Base-by-base conservation (phyloP, 2,113 vertebrate genomes). In the Butastur rufipennis region DNA sequence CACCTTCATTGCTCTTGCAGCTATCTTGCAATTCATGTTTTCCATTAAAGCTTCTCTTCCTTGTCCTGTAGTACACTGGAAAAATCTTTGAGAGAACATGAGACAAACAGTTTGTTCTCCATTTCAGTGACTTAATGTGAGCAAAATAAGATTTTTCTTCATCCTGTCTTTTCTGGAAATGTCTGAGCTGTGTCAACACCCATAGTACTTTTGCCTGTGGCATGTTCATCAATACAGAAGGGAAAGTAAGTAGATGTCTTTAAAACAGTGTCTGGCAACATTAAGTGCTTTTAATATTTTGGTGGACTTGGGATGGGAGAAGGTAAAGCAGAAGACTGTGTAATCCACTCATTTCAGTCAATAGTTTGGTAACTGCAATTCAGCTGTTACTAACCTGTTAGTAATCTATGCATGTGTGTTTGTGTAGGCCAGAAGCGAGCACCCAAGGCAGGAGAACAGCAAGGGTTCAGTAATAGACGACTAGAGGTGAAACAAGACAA, bases 401-500 rank as follows among this genome's bases (percentile, higher is more conserved):
- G 6, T 88, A 70, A 82, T 67, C 12, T 77, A 0, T 73, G 15
- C 65, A 23, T 7, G 1, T 95, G 19, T 73, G 19, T 70, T 15
- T 82, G 7, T 62, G 13, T 86, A 99, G 99, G 94, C 50, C 90
- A 36, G 81, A 98, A 98, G 74, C 96, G 62, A 94, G 71, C 75
- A 31, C 61, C 95, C 9, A 97, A 91, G 67, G 79, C 90, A 63
- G 96, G 95, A 88, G 98, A 98, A 59, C 94, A 96, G 16, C 97
- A 95, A 63, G 93, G 93, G 74, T 93, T 95, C 87, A 97, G 43
- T 66, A 97, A 77, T 65, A 89, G 96, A 85, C 96, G 96, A 26
- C 61, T 92, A 14, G 98, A 98, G 10, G 91, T 70, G 68, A 98
- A 98, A 17, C 92, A 96, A 29, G 98, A 98, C 14, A 97, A 97